Conservation (phyloP, 2,113 vertebrate genomes). For the Perca schrenkii region DNA sequence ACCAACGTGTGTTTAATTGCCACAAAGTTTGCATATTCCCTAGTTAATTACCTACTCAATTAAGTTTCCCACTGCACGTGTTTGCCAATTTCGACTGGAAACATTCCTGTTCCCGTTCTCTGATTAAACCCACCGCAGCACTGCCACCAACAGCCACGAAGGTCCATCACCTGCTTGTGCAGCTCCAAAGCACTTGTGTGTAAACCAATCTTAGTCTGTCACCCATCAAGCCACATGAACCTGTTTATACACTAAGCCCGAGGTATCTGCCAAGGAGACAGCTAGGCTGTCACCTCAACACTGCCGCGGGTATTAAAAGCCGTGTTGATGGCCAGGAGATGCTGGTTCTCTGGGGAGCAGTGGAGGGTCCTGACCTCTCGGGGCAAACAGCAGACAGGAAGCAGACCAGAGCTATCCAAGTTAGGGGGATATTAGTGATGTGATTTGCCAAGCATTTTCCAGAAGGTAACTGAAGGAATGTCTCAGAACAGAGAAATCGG, state of each 20-base stretch:
- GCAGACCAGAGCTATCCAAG: constrained; percentile 36
- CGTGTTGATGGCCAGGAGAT: constrained; percentile 77
- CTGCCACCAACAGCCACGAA: constrained; percentile 21
- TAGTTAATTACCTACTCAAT: constrained; percentile 12
- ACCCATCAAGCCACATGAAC: constrained; percentile 57
- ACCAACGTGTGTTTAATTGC: background rate
- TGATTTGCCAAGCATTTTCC: constrained; percentile 17
- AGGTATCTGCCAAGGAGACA: constrained; percentile 82
- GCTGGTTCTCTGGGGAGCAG: constrained; percentile 54
- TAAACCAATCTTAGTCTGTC: constrained; percentile 75
- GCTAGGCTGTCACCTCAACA: constrained; percentile 78
- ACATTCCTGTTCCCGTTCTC: constrained; percentile 38
- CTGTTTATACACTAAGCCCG: constrained; percentile 75
- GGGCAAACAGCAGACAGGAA: constrained; percentile 50
- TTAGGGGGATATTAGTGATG: constrained; percentile 10
- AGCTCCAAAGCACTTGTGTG: constrained; percentile 53
- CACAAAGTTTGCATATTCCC: background rate
- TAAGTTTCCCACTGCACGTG: constrained; percentile 6
- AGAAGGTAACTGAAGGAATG: constrained; percentile 22
- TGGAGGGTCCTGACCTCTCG: constrained; percentile 64
- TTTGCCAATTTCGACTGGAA: constrained; percentile 39
- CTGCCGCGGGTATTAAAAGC: constrained; percentile 82
- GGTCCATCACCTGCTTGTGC: no score
- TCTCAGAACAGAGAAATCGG: constrained; percentile 1
- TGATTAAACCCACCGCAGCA: constrained; percentile 40